Conservation (phyloP, 2,797 vertebrate species). For the Hephaestus fuliginosus region DNA sequence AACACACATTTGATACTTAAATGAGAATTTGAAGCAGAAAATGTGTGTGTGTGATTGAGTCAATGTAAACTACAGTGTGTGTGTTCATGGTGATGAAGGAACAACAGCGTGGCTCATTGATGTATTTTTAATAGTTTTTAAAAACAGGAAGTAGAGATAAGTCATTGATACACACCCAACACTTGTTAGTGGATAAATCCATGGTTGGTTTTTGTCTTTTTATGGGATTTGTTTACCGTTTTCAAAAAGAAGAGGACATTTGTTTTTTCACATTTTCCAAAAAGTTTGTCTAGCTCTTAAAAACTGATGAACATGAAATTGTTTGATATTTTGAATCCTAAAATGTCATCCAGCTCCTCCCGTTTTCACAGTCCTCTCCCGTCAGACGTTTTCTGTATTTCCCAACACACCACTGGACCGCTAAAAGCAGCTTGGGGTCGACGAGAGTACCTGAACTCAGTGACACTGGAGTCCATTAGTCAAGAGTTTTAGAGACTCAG, state of each 20-base stretch:
- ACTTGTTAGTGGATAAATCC: too few species aligned
- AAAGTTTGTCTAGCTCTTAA: neutral
- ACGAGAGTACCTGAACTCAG: slow-evolving; percentile 13
- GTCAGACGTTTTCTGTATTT: neutral
- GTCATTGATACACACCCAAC: too few species aligned
- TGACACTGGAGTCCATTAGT: slow-evolving; percentile 51
- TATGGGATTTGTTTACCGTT: neutral
- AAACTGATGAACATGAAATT: too few species aligned
- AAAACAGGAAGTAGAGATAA: neutral
- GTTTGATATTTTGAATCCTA: neutral
- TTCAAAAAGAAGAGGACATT: neutral
- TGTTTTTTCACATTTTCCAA: too few species aligned
- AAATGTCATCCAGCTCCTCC: neutral
- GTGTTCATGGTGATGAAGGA: too few species aligned
- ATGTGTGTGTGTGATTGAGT: neutral
- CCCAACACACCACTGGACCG: neutral
- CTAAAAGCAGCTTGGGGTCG: slow-evolving; percentile 50
- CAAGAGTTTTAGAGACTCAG: slow-evolving; percentile 28
- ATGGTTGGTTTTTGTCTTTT: neutral
- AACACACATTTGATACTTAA: neutral
- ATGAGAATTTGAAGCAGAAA: neutral
- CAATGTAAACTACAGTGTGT: too few species aligned
- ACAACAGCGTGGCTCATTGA: too few species aligned
- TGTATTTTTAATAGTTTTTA: neutral
- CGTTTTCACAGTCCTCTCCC: neutral